Percentiles rank a stretch among this genome's conserved stretches.
Conservation (phyloP, 1,140 invertebrate genomes). For the Linepithema humile region DNA sequence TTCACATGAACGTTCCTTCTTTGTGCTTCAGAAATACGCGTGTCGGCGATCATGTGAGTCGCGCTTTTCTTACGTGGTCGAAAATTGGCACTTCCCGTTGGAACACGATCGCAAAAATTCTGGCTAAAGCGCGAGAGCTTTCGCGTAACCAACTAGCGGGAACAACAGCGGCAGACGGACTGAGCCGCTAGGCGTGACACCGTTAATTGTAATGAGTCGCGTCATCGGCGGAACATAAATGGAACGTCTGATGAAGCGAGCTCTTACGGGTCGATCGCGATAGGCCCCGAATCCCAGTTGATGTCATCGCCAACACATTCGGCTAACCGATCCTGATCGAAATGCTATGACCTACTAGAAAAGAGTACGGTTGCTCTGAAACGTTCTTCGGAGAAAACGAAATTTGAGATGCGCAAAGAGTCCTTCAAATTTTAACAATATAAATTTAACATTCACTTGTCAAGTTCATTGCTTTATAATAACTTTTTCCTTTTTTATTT, state of each 20-base stretch:
- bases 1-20: neutral
- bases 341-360: neutral
- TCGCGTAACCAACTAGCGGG: slow-evolving; percentile 42
- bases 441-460: neutral
- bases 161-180: slow-evolving; percentile 50
- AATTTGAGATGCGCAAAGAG: neutral
- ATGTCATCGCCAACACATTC: slow-evolving; percentile 29
- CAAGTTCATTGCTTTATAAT: neutral
- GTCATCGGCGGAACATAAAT: slow-evolving; percentile 69
- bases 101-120: neutral
- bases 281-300: slow-evolving; percentile 21
- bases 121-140: neutral
- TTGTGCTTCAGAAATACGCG: neutral
- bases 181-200: slow-evolving; percentile 59
- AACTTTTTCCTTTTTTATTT: neutral
- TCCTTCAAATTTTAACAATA: too few species aligned
- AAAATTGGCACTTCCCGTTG: slow-evolving; percentile 8
- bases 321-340: neutral
- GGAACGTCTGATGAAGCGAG: slow-evolving; percentile 64
- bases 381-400: neutral
- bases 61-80: neutral
- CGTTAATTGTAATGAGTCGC: slow-evolving; percentile 70
- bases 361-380: neutral
- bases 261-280: slow-evolving; percentile 48
- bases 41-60: neutral